phyloP scores from a whole-genome alignment of 2,888 invertebrate species.

The Macrosiphum euphorbiae region DNA sequence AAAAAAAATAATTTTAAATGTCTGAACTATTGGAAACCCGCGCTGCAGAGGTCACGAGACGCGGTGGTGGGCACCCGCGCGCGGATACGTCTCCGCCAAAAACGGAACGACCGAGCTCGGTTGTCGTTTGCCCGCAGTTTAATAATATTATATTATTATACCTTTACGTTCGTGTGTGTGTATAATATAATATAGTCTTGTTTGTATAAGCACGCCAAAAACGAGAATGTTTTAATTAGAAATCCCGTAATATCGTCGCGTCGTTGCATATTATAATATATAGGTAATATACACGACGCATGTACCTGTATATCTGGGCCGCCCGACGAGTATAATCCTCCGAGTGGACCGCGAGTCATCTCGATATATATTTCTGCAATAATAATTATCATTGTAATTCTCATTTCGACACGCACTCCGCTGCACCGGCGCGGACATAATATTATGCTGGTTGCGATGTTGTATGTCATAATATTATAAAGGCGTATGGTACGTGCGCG shows the following conservation, averaged over 20 bases:
- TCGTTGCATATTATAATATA: not conserved
- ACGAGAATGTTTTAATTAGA: slow-evolving; percentile 40
- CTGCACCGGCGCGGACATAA: not conserved
- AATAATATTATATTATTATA: not conserved
- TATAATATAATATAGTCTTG: not conserved
- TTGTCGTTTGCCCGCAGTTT: not conserved
- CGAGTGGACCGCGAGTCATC: not conserved
- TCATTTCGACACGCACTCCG: not conserved
- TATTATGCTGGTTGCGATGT: not conserved
- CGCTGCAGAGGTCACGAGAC: slow-evolving; percentile 21
- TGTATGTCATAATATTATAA: no score
- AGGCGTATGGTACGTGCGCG: not conserved
- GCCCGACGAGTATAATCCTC: not conserved
- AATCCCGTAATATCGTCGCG: not conserved
- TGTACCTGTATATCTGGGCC: not conserved
- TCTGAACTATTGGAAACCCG: slow-evolving; percentile 40
- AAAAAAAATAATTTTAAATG: slow-evolving; percentile 28
- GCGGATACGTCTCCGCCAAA: slow-evolving; percentile 1
- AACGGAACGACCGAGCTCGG: slow-evolving; percentile 9
- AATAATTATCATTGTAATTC: not conserved
- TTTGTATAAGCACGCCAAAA: not conserved
- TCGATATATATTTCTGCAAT: not conserved
- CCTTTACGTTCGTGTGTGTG: not conserved
- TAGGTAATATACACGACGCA: not conserved
- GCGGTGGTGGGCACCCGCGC: not conserved